A percentile compares a stretch with the other conserved stretches of the same genome.
Evolutionary conservation across 2,797 vertebrate species (phyloP).

Genomic region (Coccyzus lansbergi): DNA sequence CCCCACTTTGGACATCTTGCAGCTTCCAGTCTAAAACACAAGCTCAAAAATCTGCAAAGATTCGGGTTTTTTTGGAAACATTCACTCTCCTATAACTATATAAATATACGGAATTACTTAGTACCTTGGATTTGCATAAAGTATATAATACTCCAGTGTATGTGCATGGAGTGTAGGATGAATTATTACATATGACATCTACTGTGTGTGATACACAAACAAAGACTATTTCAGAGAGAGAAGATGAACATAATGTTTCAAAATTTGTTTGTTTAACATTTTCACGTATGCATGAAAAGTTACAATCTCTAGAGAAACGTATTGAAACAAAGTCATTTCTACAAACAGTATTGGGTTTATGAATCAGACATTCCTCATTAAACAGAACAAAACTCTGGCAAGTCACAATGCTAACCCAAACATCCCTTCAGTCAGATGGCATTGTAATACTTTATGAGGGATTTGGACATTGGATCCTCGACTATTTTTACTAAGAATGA

Average conservation of each 20-base stretch:
- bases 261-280: not conserved
- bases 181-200: not conserved
- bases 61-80: not conserved
- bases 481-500: not conserved
- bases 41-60: not conserved
- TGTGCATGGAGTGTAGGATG: not conserved
- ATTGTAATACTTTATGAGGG: not conserved
- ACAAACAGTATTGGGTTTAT: not conserved
- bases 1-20: not conserved
- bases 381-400: not conserved
- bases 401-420: not conserved
- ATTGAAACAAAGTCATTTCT: not conserved
- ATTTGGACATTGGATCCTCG: not conserved
- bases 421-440: not conserved
- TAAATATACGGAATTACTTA: not conserved
- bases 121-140: not conserved
- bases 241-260: not conserved
- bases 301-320: not conserved
- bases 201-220: not conserved
- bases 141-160: not conserved
- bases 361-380: slow-evolving; percentile 26
- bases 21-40: not conserved
- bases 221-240: not conserved
- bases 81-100: not conserved
- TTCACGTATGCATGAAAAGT: not conserved